phyloP scores from a whole-genome alignment of 2,113 vertebrate genomes.

The Tupaia chinensis region DNA sequence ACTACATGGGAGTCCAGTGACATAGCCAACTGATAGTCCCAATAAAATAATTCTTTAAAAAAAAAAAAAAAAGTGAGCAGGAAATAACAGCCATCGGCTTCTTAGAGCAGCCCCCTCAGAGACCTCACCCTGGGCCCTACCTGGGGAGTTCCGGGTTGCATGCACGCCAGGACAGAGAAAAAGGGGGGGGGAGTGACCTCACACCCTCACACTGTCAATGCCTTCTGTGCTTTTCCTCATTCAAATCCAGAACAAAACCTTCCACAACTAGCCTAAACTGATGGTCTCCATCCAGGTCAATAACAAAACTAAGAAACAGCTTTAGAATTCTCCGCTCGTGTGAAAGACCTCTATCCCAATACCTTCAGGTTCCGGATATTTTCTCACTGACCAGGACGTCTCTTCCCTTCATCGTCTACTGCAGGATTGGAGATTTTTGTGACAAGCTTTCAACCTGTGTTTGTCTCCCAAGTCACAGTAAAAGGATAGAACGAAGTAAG shows the following conservation, averaged over 20 bases:
- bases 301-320: neutral
- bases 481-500: neutral
- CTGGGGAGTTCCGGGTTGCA: neutral
- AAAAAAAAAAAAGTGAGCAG: neutral
- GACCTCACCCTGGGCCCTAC: neutral
- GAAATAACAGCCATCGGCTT: neutral
- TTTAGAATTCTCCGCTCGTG: neutral
- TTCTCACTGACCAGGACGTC: neutral
- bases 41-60: no score
- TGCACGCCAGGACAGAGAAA: rapidly evolving
- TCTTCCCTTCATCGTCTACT: neutral
- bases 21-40: no score
- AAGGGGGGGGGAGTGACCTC: neutral
- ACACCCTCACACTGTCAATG: no score
- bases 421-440: neutral
- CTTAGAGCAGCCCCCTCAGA: neutral
- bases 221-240: neutral
- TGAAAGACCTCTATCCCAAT: neutral
- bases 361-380: neutral
- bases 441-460: neutral
- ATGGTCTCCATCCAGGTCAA: neutral
- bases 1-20: no score
- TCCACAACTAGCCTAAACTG: neutral
- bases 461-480: neutral
- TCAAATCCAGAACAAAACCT: neutral